Conservation (phyloP, 2,888 invertebrate species). For the Nephrocerus scutellatus region DNA sequence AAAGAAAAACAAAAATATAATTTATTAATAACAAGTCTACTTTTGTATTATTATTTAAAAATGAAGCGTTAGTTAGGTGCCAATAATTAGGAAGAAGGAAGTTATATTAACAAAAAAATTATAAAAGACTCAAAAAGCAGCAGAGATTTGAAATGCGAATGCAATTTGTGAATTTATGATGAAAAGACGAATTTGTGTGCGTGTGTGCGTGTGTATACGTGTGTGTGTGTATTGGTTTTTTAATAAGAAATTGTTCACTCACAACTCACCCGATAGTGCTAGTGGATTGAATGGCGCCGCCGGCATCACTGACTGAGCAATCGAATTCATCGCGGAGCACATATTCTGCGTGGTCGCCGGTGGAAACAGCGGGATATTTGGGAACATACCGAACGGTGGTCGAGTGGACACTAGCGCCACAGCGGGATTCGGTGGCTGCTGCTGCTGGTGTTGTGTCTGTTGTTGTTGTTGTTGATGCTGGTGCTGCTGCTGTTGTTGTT, state of each 20-base stretch:
- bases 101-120: not conserved
- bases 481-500: constrained; percentile 30
- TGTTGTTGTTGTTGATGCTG: constrained; percentile 39
- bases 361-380: constrained; percentile 46
- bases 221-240: not conserved
- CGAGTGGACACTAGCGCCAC: constrained; percentile 33
- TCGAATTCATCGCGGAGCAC: constrained; percentile 70
- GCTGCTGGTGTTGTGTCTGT: constrained; percentile 27
- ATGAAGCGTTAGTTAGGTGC: constrained; percentile 6
- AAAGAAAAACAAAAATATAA: constrained; percentile 15
- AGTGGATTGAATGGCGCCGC: constrained; percentile 83
- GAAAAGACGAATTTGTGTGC: constrained; percentile 16
- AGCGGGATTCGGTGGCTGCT: constrained; percentile 35
- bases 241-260: constrained; percentile 26
- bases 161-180: too few species aligned
- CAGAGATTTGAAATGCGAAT: too few species aligned
- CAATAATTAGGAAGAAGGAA: constrained; percentile 2
- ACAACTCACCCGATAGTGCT: constrained; percentile 60
- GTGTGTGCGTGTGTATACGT: not conserved
- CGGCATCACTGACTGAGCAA: constrained; percentile 73
- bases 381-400: constrained; percentile 46
- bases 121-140: too few species aligned
- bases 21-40: constrained; percentile 3
- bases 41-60: too few species aligned
- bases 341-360: constrained; percentile 61